Base-by-base conservation (phyloP, 2,888 invertebrate genomes). In the Rhagonycha fulva region DNA sequence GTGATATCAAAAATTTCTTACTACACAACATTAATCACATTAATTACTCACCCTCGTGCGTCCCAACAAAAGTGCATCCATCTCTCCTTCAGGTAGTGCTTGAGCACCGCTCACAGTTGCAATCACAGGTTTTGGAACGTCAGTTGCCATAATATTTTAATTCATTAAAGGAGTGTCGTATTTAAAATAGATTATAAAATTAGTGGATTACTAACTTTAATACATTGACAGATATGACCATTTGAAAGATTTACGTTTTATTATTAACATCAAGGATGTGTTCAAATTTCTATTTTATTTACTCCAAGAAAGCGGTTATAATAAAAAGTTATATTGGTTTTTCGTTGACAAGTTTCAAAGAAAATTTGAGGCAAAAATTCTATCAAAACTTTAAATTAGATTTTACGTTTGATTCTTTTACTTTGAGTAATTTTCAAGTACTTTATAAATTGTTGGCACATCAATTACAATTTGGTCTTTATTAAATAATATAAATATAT, bases 11-110 rank as follows among this genome's bases (percentile, higher is more conserved):
- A n/a, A n/a, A 5, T n/a, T n/a, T 47, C n/a, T n/a, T n/a, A 47
- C 47, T 47, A 47, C 47, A 47, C n/a, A 2, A 47, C 47, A 47
- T 47, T 32, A 32, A 32, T n/a, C 47, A 47, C 47, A 47, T 47
- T n/a, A 19, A 32, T 60, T 88, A 91, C 94, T 94, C 90, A 94
- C 94, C 93, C 93, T 92, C 70, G 94, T 94, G 85, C 94, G 90
- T 80, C 94, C 94, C 73, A 94, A 90, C 80, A 94, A 91, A 82
- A 94, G 88, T 68, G 94, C 94, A 85, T 94, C 94, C 94, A 94
- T 94, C 89, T 94, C 94, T 81, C 94, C 93, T 87, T 94, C 94
- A 9, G 92, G 91, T 84, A 86, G 84, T 47, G 87, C 85, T 74
- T 85, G 84, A 76, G 85, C 83, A 63, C 84, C 84, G 83, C 87